Percentiles rank a stretch among this genome's conserved stretches.
These are phyloP conservation scores for Emesis russula DNA, from an alignment of 2,888 invertebrate species.

Conservation along the genomic window DNA sequence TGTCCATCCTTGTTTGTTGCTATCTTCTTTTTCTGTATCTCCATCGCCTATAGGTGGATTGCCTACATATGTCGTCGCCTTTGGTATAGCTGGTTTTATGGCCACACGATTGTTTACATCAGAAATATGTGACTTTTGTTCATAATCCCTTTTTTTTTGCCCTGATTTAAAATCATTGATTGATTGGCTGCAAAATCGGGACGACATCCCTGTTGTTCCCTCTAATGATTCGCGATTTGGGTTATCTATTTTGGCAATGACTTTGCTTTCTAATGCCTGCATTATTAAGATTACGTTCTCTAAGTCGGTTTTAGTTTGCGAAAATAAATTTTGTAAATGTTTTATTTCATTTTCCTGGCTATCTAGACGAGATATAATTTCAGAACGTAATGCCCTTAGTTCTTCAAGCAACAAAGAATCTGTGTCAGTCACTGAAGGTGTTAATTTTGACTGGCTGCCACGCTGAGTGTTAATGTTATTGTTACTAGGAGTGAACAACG, in stretches of 20 bases:
- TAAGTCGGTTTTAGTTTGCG: neutral
- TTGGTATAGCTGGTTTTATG: neutral
- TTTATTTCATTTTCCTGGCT: neutral
- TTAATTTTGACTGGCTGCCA: neutral
- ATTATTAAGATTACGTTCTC: neutral
- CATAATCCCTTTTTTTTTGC: neutral
- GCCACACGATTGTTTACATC: neutral
- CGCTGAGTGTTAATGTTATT: neutral
- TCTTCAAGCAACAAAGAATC: conserved; percentile 1
- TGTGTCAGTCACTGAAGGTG: neutral
- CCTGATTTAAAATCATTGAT: neutral
- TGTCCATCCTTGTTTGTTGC: neutral
- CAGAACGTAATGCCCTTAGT: neutral
- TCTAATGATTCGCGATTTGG: neutral
- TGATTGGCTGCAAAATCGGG: neutral
- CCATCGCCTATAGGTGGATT: neutral
- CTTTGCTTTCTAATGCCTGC: neutral
- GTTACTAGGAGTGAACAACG: neutral
- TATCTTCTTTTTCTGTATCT: neutral
- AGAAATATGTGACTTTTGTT: neutral
- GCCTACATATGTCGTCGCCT: neutral
- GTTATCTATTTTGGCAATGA: neutral
- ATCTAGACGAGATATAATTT: neutral
- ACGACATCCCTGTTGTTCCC: too few relatives aligned
- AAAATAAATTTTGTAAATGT: neutral